phyloP scores from a whole-genome alignment of 2,888 invertebrate species.

The Drosophila stalkeri region DNA sequence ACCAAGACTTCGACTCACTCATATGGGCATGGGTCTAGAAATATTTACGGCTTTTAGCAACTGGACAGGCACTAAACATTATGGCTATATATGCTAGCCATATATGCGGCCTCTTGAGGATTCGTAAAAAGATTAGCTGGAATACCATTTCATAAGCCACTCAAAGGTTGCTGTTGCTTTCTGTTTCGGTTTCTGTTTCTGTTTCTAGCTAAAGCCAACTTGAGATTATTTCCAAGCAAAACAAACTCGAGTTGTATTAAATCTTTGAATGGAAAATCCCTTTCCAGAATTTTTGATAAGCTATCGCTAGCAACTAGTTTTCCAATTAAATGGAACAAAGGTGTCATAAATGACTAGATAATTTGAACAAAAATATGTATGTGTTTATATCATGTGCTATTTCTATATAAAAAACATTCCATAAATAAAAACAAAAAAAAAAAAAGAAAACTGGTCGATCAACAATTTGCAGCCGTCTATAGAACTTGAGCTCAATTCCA shows the following conservation, averaged over 20 bases:
- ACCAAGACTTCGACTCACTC: slow-evolving; percentile 12
- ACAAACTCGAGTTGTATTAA: slow-evolving; percentile 13
- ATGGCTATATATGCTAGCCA: slow-evolving; percentile 43
- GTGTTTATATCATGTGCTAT: slow-evolving; percentile 1
- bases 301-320: slow-evolving; percentile 18
- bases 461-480: neutral
- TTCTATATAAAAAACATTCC: neutral
- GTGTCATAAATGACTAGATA: neutral
- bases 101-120: slow-evolving; percentile 25
- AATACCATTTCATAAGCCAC: slow-evolving; percentile 23
- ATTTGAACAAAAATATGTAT: slow-evolving; percentile 11
- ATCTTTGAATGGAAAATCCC: slow-evolving; percentile 20
- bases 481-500: slow-evolving; percentile 31
- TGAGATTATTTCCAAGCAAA: slow-evolving; percentile 28
- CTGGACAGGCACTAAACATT: slow-evolving; percentile 45
- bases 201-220: slow-evolving; percentile 15
- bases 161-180: slow-evolving; percentile 13
- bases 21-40: neutral
- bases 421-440: neutral
- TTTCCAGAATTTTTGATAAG: slow-evolving; percentile 24
- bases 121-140: slow-evolving; percentile 47
- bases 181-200: neutral
- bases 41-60: slow-evolving; percentile 39
- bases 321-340: neutral
- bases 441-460: neutral